phyloP scores from a whole-genome alignment of 2,888 invertebrate genomes.

The Cryptocephalus primarius region DNA sequence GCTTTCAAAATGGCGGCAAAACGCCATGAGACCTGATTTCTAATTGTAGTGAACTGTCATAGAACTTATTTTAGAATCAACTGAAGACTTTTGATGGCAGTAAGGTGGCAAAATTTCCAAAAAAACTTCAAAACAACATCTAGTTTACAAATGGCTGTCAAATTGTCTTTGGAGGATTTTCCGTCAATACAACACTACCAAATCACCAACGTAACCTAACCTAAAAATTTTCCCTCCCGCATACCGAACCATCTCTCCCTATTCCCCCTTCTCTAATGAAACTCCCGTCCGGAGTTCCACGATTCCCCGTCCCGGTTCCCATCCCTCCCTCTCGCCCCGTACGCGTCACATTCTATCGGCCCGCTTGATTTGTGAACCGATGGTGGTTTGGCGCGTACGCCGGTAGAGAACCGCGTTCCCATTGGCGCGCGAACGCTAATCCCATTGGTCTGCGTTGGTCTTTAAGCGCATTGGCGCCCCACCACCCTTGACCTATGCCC shows the following conservation, averaged over 20 bases:
- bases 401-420: constrained; percentile 11
- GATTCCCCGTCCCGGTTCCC: not conserved
- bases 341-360: constrained; percentile 21
- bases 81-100: too few relatives aligned
- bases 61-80: too few relatives aligned
- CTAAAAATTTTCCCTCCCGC: too few relatives aligned
- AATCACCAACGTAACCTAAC: too few relatives aligned
- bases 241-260: not conserved
- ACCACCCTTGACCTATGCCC: not conserved
- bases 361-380: constrained; percentile 16
- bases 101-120: too few relatives aligned
- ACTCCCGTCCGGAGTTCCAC: not conserved
- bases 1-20: too few relatives aligned
- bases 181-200: too few relatives aligned
- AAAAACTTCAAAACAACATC: too few relatives aligned
- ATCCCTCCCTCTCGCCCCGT: not conserved
- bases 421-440: constrained; percentile 30
- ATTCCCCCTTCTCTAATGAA: not conserved
- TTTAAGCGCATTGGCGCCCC: constrained; percentile 19
- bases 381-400: constrained; percentile 15
- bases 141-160: too few relatives aligned
- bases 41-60: too few relatives aligned
- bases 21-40: too few relatives aligned
- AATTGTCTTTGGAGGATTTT: too few relatives aligned
- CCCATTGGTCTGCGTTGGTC: constrained; percentile 22